Base-by-base conservation (phyloP, 2,888 invertebrate genomes). In the Watsonalla binaria region DNA sequence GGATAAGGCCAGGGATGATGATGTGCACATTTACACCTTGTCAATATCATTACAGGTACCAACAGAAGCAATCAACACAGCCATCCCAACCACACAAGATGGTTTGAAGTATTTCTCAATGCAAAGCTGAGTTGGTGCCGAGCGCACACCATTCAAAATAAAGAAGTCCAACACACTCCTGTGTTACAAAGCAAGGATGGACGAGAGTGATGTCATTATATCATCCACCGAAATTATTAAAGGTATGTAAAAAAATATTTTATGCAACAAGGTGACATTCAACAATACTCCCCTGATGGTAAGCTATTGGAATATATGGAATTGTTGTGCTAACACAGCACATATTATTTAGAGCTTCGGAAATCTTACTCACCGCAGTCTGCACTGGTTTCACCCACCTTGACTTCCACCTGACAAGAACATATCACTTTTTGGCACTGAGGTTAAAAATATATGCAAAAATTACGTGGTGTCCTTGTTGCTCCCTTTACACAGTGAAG, bases 151-250 rank as follows among this genome's bases (percentile, higher is more conserved):
- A 54, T 62, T 77, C 86, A 87, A 85, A 72, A 87, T 88, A 83
- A 84, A 76, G 82, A 84, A 81, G 74, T 74, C 86, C 70, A 66
- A 80, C 49, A 75, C 72, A 54, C 72, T 89, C 63, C 66, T 89
- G 71, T 90, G 89, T 62, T 87, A 89, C 82, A 85, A 82, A 77
- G 70, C 72, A 64, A 90, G 82, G 63, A 91, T 91, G 91, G 91
- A 90, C 77, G 90, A 90, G 39, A 85, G 65, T 65, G 93, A 93
- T 75, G 90, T 93, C 67, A 88, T 94, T 63, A 88, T 93, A 75
- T 93, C 93, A 72, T 93, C 93, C 53, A 92, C 93, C 24, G 94
- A 94, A 80, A 93, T 93, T 61, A 92, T 94, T 59, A 93, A 93
- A 92, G 93, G 93, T 93, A 86, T 84, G 82, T 68, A 4, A 42